These are phyloP conservation scores for Himalopsyche kuldschensis DNA, from an alignment of 2,888 invertebrate species.

Conservation along the genomic window DNA sequence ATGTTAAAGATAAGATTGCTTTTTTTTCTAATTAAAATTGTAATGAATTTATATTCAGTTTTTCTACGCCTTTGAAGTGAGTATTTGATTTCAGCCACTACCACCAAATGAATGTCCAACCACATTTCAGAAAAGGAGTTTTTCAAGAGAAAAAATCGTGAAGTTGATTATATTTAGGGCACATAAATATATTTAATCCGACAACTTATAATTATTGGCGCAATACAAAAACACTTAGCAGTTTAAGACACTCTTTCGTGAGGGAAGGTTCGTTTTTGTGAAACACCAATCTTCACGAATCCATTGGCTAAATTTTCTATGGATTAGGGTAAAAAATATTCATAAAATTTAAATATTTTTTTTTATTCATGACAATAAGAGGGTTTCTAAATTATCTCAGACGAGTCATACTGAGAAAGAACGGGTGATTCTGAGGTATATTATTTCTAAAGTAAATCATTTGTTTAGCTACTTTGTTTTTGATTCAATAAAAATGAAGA, in stretches of 20 bases:
- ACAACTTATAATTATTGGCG: conserved; percentile 11
- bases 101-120: neutral
- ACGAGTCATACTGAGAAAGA: conserved; percentile 15
- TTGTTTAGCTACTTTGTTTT: neutral
- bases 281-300: neutral
- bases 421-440: conserved; percentile 6
- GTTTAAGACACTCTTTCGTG: conserved; percentile 23
- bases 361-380: conserved; percentile 27
- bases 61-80: neutral
- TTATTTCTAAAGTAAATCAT: neutral
- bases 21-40: no score
- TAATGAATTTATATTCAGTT: no score
- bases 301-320: neutral
- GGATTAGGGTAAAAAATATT: neutral
- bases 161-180: conserved; percentile 27
- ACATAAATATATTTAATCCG: conserved; percentile 26
- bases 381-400: conserved; percentile 24
- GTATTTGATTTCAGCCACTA: neutral
- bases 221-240: neutral
- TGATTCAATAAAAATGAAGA: conserved; percentile 28
- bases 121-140: conserved; percentile 22
- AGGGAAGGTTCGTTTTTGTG: conserved; percentile 9
- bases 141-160: conserved; percentile 17
- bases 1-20: no score
- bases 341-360: neutral